Base-by-base conservation (phyloP, 1,140 invertebrate genomes). In the Aporrectodea caliginosa region DNA sequence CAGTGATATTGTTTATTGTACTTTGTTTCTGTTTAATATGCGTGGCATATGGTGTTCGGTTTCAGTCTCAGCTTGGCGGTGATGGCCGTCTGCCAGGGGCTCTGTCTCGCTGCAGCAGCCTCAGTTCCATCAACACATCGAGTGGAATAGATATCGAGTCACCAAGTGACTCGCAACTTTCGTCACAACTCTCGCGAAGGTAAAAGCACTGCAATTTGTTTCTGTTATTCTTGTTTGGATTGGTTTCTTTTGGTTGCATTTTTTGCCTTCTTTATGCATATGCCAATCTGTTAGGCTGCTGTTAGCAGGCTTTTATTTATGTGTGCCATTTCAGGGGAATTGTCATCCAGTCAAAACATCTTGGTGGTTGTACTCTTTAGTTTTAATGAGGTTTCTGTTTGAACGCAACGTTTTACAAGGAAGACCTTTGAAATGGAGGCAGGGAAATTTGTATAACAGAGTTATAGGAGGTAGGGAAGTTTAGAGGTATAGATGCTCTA, bases 91-190 rank as follows among this genome's bases (percentile, higher is more conserved):
- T 74, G 0, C 31, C 34, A 0, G 71, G 70, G 34, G 71, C 76
- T 2, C 73, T 80, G 22, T 80, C 74, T 27, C 27, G 33, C 32
- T 78, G 76, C 75, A 78, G 31, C 27, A 79, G 35, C 16, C 29
- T 58, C n/a, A 43, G 34, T 31, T 35, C 75, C 75, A 58, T 77
- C 32, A 77, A 77, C n/a, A 58, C n/a, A 16, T 77, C 75, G 1
- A 58, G 75, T 68, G 75, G 75, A 30, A 77, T 77, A 1, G 75
- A 77, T 0, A 58, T 43, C 14, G 75, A 58, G 75, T 77, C 75
- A 2, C 35, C 75, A 29, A 31, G 29, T 69, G 35, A 32, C 75
- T 68, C 75, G 27, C 34, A 33, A 2, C 75, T 69, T 58, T 58
- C 35, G 34, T 29, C 75, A 69, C 43, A 22, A n/a, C 35, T 33